These are phyloP conservation scores for Hipparchia sbordonii DNA, from an alignment of 2,888 invertebrate genomes.

Conservation along the genomic window DNA sequence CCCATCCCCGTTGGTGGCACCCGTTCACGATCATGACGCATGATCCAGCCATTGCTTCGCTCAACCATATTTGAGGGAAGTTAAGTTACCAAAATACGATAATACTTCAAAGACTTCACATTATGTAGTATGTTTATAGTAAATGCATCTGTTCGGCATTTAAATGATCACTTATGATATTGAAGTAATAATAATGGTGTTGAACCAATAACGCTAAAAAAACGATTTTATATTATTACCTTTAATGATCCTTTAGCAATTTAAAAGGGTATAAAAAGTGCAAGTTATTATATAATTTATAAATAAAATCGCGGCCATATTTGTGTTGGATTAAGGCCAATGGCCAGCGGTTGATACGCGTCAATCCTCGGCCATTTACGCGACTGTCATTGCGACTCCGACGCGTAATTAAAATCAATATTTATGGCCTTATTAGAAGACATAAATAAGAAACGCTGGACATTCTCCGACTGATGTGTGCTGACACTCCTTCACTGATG, in stretches of 20 bases:
- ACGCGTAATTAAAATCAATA: slow-evolving; percentile 66
- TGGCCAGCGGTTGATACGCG: slow-evolving; percentile 43
- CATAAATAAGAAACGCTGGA: slow-evolving; percentile 43
- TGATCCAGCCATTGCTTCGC: too few species aligned
- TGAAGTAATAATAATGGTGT: slow-evolving; percentile 15
- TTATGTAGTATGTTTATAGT: background rate
- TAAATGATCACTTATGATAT: slow-evolving; percentile 20
- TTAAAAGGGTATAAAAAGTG: slow-evolving; percentile 24
- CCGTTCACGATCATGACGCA: too few species aligned
- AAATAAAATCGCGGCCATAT: slow-evolving; percentile 37
- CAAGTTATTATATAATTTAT: slow-evolving; percentile 27
- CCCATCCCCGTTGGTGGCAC: too few species aligned
- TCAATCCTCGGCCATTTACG: slow-evolving; percentile 53
- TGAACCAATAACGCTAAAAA: slow-evolving; percentile 12
- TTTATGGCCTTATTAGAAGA: slow-evolving; percentile 54
- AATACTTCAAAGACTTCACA: background rate
- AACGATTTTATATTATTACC: slow-evolving; percentile 13
- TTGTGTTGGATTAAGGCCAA: slow-evolving; percentile 39
- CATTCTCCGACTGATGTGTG: slow-evolving; percentile 41
- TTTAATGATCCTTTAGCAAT: slow-evolving; percentile 20
- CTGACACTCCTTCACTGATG: slow-evolving; percentile 40
- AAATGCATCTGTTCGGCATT: background rate
- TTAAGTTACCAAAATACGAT: slow-evolving; percentile 9
- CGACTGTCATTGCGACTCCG: slow-evolving; percentile 50
- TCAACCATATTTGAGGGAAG: too few species aligned